phyloP scores from a whole-genome alignment of 2,113 vertebrate genomes.

The Lophura nycthemera region DNA sequence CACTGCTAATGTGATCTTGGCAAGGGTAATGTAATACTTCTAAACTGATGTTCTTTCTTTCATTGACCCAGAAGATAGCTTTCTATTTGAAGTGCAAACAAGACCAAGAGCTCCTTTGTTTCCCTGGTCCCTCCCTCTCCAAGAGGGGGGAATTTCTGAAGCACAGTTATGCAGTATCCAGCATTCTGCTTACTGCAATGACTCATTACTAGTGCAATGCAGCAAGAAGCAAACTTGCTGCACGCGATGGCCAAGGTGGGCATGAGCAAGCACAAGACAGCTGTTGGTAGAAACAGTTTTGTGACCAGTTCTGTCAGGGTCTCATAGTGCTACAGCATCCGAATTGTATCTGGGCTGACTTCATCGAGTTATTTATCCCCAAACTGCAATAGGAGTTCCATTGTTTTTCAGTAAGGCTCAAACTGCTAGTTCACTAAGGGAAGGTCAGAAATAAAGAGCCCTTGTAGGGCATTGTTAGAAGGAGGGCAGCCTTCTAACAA shows the following conservation, averaged over 20 bases:
- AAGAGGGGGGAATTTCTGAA: background rate
- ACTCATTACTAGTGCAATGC: background rate
- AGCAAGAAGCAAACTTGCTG: background rate
- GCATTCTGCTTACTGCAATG: background rate
- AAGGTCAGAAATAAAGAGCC: background rate
- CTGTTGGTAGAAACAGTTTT: background rate
- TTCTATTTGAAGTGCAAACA: background rate
- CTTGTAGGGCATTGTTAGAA: background rate
- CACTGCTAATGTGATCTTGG: background rate
- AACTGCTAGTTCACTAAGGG: background rate
- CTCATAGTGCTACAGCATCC: rapidly evolving
- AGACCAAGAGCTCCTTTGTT: background rate
- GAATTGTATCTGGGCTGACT: background rate
- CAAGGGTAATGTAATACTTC: background rate
- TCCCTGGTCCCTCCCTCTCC: no score
- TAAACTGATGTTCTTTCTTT: background rate
- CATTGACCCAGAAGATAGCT: background rate
- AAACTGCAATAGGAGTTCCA: background rate
- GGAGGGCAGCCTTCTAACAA: background rate
- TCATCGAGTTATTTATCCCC: background rate
- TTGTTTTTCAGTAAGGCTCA: background rate
- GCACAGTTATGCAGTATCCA: background rate
- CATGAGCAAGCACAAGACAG: background rate
- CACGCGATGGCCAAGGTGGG: background rate
- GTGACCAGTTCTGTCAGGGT: no score